phyloP scores from a whole-genome alignment of 64 coral and sea anemone species.

The Montipora capricornis region DNA sequence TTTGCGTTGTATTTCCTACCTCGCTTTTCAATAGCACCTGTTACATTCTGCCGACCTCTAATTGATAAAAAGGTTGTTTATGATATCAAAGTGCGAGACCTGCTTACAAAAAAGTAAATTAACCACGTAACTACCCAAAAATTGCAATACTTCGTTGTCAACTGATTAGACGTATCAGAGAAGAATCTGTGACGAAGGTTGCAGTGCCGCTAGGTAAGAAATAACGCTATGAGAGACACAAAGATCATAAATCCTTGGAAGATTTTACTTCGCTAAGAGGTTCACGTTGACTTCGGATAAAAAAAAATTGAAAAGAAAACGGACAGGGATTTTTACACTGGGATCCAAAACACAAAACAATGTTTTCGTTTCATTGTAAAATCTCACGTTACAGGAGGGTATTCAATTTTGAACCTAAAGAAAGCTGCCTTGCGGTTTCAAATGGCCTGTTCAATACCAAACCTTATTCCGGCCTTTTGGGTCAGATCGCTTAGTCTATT shows the following conservation, averaged over 20 bases:
- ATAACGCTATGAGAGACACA: not conserved
- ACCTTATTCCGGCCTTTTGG: no score
- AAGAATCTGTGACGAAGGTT: not conserved
- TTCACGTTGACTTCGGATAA: no score
- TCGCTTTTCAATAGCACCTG: no score
- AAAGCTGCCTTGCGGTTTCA: no score
- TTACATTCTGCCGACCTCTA: not conserved
- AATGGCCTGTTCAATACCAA: no score
- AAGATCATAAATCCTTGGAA: not conserved
- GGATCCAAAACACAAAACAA: no score
- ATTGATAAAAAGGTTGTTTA: conserved; percentile 8
- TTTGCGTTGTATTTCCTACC: no score
- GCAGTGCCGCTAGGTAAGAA: not conserved
- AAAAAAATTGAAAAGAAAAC: no score
- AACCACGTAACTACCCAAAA: conserved; percentile 37
- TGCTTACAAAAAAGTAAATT: conserved; percentile 32
- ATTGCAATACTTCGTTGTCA: not conserved
- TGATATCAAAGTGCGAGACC: conserved; percentile 5
- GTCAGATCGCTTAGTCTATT: no score
- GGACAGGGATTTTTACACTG: no score
- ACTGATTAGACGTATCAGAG: not conserved
- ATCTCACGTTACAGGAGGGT: not conserved
- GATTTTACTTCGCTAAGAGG: no score
- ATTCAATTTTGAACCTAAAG: no score
- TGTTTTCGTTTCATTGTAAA: not conserved